Evolutionary conservation across 1,140 invertebrate species (phyloP), one percentile per base, ranked within the genome.

Genomic region (Leucophenga varia): DNA sequence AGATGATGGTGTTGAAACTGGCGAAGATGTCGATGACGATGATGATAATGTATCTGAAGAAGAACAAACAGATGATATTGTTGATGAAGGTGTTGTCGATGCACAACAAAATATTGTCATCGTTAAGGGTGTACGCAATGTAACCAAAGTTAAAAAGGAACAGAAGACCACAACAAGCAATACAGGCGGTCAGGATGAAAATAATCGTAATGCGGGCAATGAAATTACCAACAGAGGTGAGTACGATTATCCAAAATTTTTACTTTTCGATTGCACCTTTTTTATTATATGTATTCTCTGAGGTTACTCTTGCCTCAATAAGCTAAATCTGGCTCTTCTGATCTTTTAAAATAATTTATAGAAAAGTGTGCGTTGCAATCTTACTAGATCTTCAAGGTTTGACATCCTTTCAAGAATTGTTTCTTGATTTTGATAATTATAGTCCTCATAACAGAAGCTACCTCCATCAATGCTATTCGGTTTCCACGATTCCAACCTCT

Each of bases 181-280:
- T 39, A 32, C 42, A 6, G 52, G 57, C 14, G 68, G 68, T 36
- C 71, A 74, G 45, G 71, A 74, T 45, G 71, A 74, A 43, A 74
- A 74, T 40, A 72, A 69, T 52, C 69, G 69, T 1, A 70, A 72
- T 61, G 71, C 64, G 12, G 68, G 68, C 41, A 74, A 74, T 20
- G 71, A 74, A 50, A 70, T 67, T 21, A 74, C 63, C 43, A 74
- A 61, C 56, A 53, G 68, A 44, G 71, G 71, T 74, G 37, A 45
- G 58, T 52, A 30, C 5, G n/a, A n/a, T n/a, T n/a, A n/a, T n/a
- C n/a, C n/a, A n/a, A n/a, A n/a, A n/a, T n/a, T n/a, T n/a, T n/a
- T n/a, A n/a, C n/a, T n/a, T n/a, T n/a, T n/a, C n/a, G n/a, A n/a
- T n/a, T n/a, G n/a, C n/a, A n/a, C n/a, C 28, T 36, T 12, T 30